Conservation (phyloP, 2,113 vertebrate genomes). For the Ophthalmotilapia sp. region DNA sequence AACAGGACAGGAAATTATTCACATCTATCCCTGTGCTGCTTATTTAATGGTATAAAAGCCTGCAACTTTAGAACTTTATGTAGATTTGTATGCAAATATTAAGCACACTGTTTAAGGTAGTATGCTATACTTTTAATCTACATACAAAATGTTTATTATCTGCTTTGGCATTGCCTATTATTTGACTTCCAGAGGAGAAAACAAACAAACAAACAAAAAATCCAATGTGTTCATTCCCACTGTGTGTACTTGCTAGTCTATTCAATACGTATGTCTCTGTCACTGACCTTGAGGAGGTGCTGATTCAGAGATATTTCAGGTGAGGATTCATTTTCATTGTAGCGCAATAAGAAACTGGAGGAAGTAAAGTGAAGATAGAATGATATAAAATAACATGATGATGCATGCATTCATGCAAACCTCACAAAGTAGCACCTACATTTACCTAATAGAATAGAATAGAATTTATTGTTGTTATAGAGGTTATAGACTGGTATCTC, state of each 20-base stretch:
- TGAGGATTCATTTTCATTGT: neutral
- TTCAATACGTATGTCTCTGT: neutral
- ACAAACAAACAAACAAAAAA: neutral
- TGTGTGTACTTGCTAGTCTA: neutral
- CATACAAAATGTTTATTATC: neutral
- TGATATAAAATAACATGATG: neutral
- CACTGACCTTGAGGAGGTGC: constrained; percentile 24
- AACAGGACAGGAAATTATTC: neutral
- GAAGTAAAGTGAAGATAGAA: neutral
- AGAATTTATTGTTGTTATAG: neutral
- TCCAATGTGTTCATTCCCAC: rapidly evolving
- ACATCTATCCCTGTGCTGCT: neutral
- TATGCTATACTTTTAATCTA: neutral
- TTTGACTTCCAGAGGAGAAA: neutral
- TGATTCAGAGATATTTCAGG: constrained; percentile 9
- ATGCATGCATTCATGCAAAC: neutral
- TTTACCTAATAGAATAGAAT: neutral
- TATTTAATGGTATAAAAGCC: neutral
- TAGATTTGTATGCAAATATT: neutral
- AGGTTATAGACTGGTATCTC: neutral
- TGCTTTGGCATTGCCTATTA: neutral
- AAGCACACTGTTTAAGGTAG: neutral
- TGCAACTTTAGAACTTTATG: neutral
- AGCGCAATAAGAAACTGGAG: neutral
- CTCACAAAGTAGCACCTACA: neutral